phyloP scores from a whole-genome alignment of 2,113 vertebrate species.

The Phalacrocorax carbo region DNA sequence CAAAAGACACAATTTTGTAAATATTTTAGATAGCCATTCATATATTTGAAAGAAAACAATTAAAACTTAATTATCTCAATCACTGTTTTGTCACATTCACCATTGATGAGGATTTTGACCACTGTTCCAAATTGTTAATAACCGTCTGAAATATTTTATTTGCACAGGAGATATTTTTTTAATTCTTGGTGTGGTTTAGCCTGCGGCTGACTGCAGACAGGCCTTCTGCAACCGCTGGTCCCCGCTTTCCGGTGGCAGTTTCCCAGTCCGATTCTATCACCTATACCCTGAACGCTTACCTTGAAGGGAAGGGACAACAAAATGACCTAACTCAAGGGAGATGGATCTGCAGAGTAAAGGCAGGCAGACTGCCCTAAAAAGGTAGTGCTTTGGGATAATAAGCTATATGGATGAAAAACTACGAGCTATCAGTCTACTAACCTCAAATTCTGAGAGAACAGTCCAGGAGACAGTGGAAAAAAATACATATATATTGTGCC shows the following conservation, averaged over 20 bases:
- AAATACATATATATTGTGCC: no score
- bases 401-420: background rate
- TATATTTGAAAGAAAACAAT: background rate
- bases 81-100: background rate
- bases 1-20: rapidly evolving
- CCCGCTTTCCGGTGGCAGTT: background rate
- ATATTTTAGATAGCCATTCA: background rate
- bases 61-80: background rate
- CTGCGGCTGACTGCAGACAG: background rate
- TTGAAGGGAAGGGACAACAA: background rate
- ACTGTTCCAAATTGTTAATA: background rate
- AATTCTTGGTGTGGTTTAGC: background rate
- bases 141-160: background rate
- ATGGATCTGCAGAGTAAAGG: background rate
- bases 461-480: background rate
- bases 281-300: background rate
- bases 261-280: background rate
- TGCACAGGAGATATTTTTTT: background rate
- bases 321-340: background rate
- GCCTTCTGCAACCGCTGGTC: background rate
- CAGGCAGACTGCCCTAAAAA: background rate
- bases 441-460: background rate
- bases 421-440: background rate
- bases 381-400: background rate
- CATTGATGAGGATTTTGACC: background rate